Base-by-base conservation (phyloP, 2,797 vertebrate genomes). In the Hippoglossus hippoglossus region DNA sequence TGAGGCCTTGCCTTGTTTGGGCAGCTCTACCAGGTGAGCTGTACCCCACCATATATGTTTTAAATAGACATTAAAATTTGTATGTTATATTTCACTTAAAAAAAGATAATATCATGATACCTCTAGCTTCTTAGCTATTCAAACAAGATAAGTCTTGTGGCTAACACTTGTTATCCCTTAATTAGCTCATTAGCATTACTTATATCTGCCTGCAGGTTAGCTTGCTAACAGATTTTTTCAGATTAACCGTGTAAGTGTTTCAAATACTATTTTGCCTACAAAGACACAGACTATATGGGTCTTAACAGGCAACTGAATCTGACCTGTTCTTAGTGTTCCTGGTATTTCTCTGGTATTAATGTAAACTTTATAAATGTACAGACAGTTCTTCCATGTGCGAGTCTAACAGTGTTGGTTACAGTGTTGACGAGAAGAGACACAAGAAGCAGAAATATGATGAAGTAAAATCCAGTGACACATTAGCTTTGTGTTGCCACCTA, bases 391-490 rank as follows among this genome's bases (percentile, higher is more conserved):
- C 51, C 62, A 46, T 52, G 5, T 57, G 13, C 9, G 15, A 22
- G 31, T 63, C 0, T n/a, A 50, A 46, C 24, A 44, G 28, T 58
- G 65, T 59, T 62, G 19, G 16, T 50, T 51, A 50, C 22, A 39
- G 25, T 77, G 3, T 21, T 39, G 50, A 62, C 10, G n/a, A 71
- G 51, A 52, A 9, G 57, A 62, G 26, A 57, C 19, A 31, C 39
- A 63, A 31, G 39, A 64, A 62, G 36, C 18, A 47, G 26, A 47
- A 15, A 11, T 46, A 21, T n/a, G 7, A 19, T 56, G 22, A 56
- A 57, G 31, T 52, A 39, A 64, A 73, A 63, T 72, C 63, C 56
- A 67, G n/a, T 49, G 13, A 49, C 21, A 61, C 18, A 36, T 55
- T n/a, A 50, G 19, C 44, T 56, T 73, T 57, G 3, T 75, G 55